These are phyloP conservation scores for Psilanteris sp. DNA, from an alignment of 1,140 invertebrate species.

Conservation along the genomic window DNA sequence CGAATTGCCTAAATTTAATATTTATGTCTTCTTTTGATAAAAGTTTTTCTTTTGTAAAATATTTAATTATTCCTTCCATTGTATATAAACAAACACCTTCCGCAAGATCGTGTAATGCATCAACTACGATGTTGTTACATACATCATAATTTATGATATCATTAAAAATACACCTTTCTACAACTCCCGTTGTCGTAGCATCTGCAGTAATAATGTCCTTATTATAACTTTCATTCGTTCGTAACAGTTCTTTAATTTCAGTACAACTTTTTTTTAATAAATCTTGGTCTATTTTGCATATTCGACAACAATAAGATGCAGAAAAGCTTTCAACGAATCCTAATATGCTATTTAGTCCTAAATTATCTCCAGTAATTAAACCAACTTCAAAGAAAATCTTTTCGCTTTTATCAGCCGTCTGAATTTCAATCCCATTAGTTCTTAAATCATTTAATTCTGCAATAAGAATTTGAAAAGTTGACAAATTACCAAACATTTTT, in stretches of 20 bases:
- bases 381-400: slow-evolving; percentile 29
- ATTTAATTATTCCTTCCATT: too few species aligned
- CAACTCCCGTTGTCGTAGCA: slow-evolving; percentile 10
- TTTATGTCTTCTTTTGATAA: too few species aligned
- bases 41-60: too few species aligned
- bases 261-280: slow-evolving; percentile 2
- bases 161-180: slow-evolving; percentile 33
- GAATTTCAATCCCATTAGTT: slow-evolving; percentile 10
- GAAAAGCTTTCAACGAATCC: slow-evolving; percentile 42
- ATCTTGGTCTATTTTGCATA: slow-evolving; percentile 23
- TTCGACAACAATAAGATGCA: slow-evolving; percentile 24
- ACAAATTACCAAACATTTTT: slow-evolving; percentile 55
- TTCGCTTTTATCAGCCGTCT: neutral
- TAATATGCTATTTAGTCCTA: slow-evolving; percentile 20
- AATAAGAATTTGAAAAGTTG: slow-evolving; percentile 72
- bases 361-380: slow-evolving; percentile 4
- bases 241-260: slow-evolving; percentile 20
- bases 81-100: too few species aligned
- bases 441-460: slow-evolving; percentile 37
- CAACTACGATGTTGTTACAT: slow-evolving; percentile 21
- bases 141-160: slow-evolving; percentile 19
- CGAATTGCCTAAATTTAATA: neutral
- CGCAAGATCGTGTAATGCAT: too few species aligned
- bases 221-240: slow-evolving; percentile 27
- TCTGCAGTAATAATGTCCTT: slow-evolving; percentile 6